phyloP scores from a whole-genome alignment of 2,888 invertebrate species.

The Lymantria monacha region DNA sequence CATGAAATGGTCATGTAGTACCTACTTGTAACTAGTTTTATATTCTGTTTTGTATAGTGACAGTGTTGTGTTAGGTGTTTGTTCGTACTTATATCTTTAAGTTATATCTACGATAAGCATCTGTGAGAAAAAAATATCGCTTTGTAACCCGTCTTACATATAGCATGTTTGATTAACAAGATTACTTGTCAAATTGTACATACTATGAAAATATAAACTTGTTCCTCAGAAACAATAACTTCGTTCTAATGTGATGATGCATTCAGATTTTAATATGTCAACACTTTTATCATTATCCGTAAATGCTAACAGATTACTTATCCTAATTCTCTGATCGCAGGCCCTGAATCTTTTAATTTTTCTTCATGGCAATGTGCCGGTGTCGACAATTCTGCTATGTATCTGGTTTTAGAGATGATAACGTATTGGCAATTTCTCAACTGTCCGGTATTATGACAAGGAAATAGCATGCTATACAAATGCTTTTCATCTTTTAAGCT shows the following conservation, averaged over 20 bases:
- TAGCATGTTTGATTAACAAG: neutral
- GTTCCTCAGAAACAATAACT: neutral
- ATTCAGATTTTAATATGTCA: neutral
- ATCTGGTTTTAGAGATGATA: no score
- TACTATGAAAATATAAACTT: neutral
- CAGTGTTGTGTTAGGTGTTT: slow-evolving; percentile 48
- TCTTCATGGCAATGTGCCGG: no score
- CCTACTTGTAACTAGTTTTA: slow-evolving; percentile 63
- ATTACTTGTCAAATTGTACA: neutral
- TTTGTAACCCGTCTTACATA: neutral
- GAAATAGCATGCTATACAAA: no score
- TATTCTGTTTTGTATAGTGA: slow-evolving; percentile 59
- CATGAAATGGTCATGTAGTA: slow-evolving; percentile 36
- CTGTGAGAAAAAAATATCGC: slow-evolving; percentile 8
- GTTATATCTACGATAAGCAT: slow-evolving; percentile 20
- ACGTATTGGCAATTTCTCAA: no score
- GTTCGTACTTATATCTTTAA: slow-evolving; percentile 19
- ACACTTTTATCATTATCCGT: no score
- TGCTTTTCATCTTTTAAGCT: no score
- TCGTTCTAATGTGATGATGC: no score
- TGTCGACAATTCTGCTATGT: no score
- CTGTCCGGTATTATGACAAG: no score
- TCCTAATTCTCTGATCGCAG: no score
- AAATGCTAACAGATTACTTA: no score
- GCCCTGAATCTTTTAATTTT: no score